Conservation (phyloP, 2,888 invertebrate species). For the Spilosoma lubricipeda region DNA sequence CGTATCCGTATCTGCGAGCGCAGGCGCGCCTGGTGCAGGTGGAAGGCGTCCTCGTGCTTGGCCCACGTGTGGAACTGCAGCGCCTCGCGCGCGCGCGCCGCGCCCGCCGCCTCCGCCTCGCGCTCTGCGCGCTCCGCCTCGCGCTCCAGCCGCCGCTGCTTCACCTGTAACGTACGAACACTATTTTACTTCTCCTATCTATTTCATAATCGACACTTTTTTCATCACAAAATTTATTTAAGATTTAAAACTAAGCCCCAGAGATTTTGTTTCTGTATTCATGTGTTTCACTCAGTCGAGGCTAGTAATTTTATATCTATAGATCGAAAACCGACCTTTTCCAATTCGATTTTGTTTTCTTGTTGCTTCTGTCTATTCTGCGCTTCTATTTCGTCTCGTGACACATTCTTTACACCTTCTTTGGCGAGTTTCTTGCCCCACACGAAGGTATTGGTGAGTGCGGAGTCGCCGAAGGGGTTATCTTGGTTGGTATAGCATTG, state of each 20-base stretch:
- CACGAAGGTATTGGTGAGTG: slow-evolving; percentile 97
- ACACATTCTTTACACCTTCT: slow-evolving; percentile 93
- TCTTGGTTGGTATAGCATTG: slow-evolving; percentile 99
- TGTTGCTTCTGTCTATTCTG: slow-evolving; percentile 94
- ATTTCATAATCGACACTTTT: no score
- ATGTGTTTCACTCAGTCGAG: no score
- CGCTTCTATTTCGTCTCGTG: slow-evolving; percentile 92
- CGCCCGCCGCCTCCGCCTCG: slow-evolving; percentile 91
- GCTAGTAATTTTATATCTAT: not conserved
- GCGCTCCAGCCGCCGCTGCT: slow-evolving; percentile 95
- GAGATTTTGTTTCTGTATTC: no score
- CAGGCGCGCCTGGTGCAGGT: slow-evolving; percentile 97
- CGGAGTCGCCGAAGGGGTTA: slow-evolving; percentile 99
- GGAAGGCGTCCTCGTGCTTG: slow-evolving; percentile 98
- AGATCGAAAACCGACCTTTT: slow-evolving; percentile 88
- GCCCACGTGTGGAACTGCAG: slow-evolving; percentile 97
- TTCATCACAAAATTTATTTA: no score
- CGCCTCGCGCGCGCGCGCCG: slow-evolving; percentile 94
- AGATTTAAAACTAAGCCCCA: no score
- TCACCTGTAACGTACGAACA: slow-evolving; percentile 85
- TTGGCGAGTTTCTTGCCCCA: slow-evolving; percentile 98
- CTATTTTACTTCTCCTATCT: no score
- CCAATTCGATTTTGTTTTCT: slow-evolving; percentile 96
- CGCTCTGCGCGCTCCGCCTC: slow-evolving; percentile 94
- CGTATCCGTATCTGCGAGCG: slow-evolving; percentile 98